Evolutionary conservation across 2,113 vertebrate genomes (phyloP).

Genomic region (Danio rerio): GRCz12tu NC_133186.1:3413501-3414000

Average conservation of each 20-base stretch:
- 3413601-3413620: not conserved
- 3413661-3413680: not conserved
- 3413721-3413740: slow-evolving; percentile 42
- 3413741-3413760: slow-evolving; percentile 23
- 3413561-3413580: no score
- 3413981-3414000: no score
- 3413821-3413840: not conserved
- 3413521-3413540: not conserved
- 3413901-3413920: not conserved
- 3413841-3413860: not conserved
- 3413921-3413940: not conserved
- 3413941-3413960: not conserved
- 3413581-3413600: not conserved
- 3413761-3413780: slow-evolving; percentile 48
- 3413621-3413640: not conserved
- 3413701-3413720: not conserved
- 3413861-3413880: not conserved
- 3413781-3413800: slow-evolving; percentile 65
- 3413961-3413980: no score
- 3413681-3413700: not conserved
- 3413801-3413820: slow-evolving; percentile 61
- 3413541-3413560: not conserved
- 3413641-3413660: not conserved
- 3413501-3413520: no score
- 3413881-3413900: not conserved